Base-by-base conservation (phyloP, 2,888 invertebrate species). In the Volucella bombylans region DNA sequence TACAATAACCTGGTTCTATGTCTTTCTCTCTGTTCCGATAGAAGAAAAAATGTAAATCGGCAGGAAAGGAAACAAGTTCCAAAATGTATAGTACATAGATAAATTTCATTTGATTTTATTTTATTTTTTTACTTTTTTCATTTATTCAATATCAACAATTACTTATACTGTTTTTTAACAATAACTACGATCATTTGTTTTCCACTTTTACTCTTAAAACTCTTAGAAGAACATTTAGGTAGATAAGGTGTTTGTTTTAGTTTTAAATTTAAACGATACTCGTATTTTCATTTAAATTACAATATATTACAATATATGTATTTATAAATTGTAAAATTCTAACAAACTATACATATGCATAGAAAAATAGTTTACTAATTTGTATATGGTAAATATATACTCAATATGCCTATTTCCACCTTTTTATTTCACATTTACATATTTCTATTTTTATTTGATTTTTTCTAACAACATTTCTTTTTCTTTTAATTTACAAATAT, bases 131-230 rank as follows among this genome's bases (percentile, higher is more conserved):
- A 23, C n/a, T 57, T 39, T 64, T 62, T 62, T 61, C 47, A 45
- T 68, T 76, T 69, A 62, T 69, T 77, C 69, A 78, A 78, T 78
- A 78, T 78, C 78, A 78, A 78, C 78, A 78, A 78, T 71, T 71
- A 69, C 68, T 69, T 71, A 76, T 39, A 77, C 11, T 50, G 23
- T n/a, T 50, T n/a, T 65, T 78, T 50, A 78, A 78, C 77, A 78
- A 78, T 78, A 71, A 71, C 69, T 62, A 78, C 54, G 57, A 31
- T 41, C 69, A 64, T 78, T 69, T 69, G 54, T 62, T 61, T 77
- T 31, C 6, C 61, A 45, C 72, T 31, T 55, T 59, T 67, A 64
- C 62, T 55, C 49, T 65, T 57, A 65, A 31, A 39, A 74, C 49
- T 57, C 78, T 64, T 71, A 71, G 55, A 78, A 62, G 69, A 78